These are phyloP conservation scores for Desmodus rotundus DNA, from an alignment of 2,113 vertebrate genomes.

Conservation along the genomic window DNA sequence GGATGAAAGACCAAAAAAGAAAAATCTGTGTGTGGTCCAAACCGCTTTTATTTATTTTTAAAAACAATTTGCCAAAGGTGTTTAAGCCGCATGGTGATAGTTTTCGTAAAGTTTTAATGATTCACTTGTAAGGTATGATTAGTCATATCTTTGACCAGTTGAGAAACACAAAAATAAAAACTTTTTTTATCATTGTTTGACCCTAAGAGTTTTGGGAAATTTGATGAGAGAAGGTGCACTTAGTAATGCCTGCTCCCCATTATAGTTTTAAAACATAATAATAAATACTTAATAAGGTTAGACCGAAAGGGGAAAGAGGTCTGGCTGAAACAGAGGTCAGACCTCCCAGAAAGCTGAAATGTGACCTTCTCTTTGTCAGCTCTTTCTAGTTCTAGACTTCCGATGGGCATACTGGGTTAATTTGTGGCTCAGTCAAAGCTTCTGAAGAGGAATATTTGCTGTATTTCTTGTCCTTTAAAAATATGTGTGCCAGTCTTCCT, in stretches of 20 bases:
- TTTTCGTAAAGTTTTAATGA: conserved; percentile 28
- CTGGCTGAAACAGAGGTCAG: not conserved
- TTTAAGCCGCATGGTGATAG: not conserved
- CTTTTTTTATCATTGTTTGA: not conserved
- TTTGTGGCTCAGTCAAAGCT: not conserved
- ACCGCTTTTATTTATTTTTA: not conserved
- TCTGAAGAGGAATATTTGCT: not conserved
- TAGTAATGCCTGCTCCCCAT: not conserved
- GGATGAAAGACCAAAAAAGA: conserved; percentile 35
- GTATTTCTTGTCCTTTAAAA: not conserved
- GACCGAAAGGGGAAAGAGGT: not conserved
- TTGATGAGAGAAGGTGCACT: not conserved
- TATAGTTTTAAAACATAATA: not conserved
- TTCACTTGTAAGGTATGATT: not conserved
- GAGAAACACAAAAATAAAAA: not conserved
- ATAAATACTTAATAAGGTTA: not conserved
- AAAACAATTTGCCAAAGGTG: conserved; percentile 20
- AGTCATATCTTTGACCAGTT: conserved; percentile 6
- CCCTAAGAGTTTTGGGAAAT: not conserved
- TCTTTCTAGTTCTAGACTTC: not conserved
- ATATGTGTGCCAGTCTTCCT: not conserved
- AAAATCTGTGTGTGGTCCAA: conserved; percentile 56
- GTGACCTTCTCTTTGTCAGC: not conserved
- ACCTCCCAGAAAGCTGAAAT: not conserved
- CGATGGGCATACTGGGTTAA: not conserved